Percentiles rank a stretch among this genome's conserved stretches.
Evolutionary conservation across 2,888 invertebrate genomes (phyloP).

Genomic region (Erebia epiphron): DNA sequence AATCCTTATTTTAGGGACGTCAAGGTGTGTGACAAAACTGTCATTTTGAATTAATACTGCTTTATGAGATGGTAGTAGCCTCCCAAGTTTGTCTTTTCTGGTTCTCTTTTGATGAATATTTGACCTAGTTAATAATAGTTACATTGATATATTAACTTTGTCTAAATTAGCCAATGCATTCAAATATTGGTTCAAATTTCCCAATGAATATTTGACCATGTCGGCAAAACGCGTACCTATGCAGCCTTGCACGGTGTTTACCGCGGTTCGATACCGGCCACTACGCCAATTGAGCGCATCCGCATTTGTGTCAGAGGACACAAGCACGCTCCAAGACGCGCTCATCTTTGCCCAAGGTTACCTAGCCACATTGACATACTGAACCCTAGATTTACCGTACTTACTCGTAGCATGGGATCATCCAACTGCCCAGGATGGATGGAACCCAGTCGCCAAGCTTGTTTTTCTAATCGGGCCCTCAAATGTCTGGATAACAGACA

Average conservation of each 20-base stretch:
- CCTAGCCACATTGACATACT: constrained; percentile 28
- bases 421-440: no score
- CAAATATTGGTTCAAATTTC: not conserved
- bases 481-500: no score
- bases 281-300: constrained; percentile 77
- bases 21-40: no score
- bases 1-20: no score
- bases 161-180: not conserved
- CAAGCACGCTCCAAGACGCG: constrained; percentile 73
- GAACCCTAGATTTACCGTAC: not conserved
- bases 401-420: no score
- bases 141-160: not conserved
- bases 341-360: constrained; percentile 76
- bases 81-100: no score
- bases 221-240: constrained; percentile 39
- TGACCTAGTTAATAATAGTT: no score
- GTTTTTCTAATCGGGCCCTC: no score
- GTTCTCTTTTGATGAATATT: no score
- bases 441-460: no score
- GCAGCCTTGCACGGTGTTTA: constrained; percentile 76
- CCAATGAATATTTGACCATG: constrained; percentile 4
- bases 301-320: constrained; percentile 80
- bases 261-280: constrained; percentile 76
- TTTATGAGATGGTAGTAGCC: no score
- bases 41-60: no score